Evolutionary conservation across 2,797 vertebrate genomes (phyloP).

Genomic region (Semotilus atromaculatus): DNA sequence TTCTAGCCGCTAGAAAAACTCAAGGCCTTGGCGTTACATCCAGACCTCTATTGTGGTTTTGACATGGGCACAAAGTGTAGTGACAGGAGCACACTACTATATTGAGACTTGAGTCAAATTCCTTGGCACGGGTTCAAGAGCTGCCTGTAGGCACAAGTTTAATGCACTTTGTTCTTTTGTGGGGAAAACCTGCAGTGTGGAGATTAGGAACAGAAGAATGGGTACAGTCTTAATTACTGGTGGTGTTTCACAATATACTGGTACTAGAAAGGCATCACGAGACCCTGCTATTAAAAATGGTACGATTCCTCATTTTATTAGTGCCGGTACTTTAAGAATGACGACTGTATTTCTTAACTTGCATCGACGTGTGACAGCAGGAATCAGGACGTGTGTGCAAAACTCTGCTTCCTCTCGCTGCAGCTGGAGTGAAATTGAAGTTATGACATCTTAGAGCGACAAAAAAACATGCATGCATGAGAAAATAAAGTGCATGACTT

Average conservation of each 20-base stretch:
- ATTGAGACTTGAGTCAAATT: slow-evolving; percentile 61
- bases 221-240: slow-evolving; percentile 49
- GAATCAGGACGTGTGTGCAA: neutral
- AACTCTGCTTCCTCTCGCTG: neutral
- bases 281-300: neutral
- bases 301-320: neutral
- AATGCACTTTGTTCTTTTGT: slow-evolving; percentile 65
- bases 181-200: slow-evolving; percentile 53
- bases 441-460: neutral
- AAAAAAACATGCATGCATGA: neutral
- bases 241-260: neutral
- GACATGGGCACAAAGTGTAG: slow-evolving; percentile 66
- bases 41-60: slow-evolving; percentile 63
- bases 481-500: neutral
- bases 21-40: slow-evolving; percentile 59
- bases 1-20: slow-evolving; percentile 49
- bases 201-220: slow-evolving; percentile 67
- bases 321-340: neutral
- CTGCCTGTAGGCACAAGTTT: slow-evolving; percentile 66
- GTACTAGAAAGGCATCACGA: neutral
- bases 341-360: neutral
- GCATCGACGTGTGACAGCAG: neutral
- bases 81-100: slow-evolving; percentile 46
- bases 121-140: slow-evolving; percentile 61
- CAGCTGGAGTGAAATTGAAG: neutral